These are phyloP conservation scores for Meghimatium bilineatum DNA, from an alignment of 2,888 invertebrate species.

Conservation along the genomic window DNA sequence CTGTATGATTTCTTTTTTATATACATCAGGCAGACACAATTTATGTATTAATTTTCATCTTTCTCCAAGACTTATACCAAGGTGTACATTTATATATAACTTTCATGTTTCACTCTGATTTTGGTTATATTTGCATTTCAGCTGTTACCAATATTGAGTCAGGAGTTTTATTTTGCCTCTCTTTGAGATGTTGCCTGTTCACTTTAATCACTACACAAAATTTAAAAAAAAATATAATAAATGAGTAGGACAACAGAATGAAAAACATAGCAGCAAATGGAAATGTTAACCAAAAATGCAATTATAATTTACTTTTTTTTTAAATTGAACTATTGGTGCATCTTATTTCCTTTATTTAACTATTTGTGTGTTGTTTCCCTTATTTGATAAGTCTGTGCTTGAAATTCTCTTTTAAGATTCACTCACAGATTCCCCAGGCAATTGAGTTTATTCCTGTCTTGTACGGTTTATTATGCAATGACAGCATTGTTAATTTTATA, in stretches of 20 bases:
- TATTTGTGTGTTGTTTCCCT: background rate
- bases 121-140: background rate
- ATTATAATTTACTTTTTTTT: slow-evolving; percentile 8
- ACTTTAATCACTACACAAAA: no score
- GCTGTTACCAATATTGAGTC: background rate
- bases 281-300: slow-evolving; percentile 30
- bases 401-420: slow-evolving; percentile 23
- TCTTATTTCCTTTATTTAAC: slow-evolving; percentile 6
- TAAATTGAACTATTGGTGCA: background rate
- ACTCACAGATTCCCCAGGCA: slow-evolving; percentile 37
- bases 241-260: no score
- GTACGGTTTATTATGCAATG: slow-evolving; percentile 32
- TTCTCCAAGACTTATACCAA: no score
- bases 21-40: no score
- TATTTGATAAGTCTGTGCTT: slow-evolving; percentile 28
- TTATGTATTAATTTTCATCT: no score
- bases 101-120: background rate
- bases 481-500: background rate
- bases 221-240: no score
- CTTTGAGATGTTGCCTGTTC: slow-evolving; percentile 17
- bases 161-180: background rate
- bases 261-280: background rate
- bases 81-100: background rate
- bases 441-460: slow-evolving; percentile 25
- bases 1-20: no score